Conservation (phyloP, 2,888 invertebrate genomes). For the Macrosiphum euphorbiae region DNA sequence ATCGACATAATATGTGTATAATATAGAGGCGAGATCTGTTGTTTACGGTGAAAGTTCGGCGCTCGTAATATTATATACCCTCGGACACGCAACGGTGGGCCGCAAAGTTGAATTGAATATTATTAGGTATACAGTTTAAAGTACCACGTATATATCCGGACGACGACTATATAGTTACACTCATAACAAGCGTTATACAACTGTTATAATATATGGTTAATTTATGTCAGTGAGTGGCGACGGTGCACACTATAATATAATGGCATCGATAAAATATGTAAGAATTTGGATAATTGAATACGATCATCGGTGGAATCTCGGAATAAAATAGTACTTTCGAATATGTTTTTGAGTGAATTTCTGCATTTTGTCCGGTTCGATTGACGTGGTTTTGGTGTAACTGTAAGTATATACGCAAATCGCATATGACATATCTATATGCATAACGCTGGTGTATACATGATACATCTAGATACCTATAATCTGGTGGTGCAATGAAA, state of each 20-base stretch:
- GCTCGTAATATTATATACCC: background rate
- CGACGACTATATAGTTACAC: background rate
- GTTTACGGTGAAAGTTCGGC: slow-evolving; percentile 37
- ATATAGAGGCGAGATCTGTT: background rate
- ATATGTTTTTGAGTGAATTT: background rate
- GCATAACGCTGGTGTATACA: too few species aligned
- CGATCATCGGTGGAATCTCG: background rate
- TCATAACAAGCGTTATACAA: background rate
- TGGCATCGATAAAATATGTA: background rate
- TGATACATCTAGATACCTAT: background rate
- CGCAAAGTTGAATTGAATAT: background rate
- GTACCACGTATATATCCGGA: background rate
- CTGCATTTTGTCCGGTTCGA: background rate
- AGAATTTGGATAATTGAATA: background rate
- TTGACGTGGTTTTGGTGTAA: background rate
- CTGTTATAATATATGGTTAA: background rate
- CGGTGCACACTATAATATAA: background rate
- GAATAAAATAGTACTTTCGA: background rate
- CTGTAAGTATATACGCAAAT: background rate
- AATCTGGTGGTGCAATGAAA: background rate
- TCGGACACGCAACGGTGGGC: background rate
- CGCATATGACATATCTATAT: background rate
- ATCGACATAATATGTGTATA: background rate
- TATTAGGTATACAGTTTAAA: background rate
- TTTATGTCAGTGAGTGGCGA: background rate